Base-by-base conservation (phyloP, 2,888 invertebrate species). In the Tinea trinotella region DNA sequence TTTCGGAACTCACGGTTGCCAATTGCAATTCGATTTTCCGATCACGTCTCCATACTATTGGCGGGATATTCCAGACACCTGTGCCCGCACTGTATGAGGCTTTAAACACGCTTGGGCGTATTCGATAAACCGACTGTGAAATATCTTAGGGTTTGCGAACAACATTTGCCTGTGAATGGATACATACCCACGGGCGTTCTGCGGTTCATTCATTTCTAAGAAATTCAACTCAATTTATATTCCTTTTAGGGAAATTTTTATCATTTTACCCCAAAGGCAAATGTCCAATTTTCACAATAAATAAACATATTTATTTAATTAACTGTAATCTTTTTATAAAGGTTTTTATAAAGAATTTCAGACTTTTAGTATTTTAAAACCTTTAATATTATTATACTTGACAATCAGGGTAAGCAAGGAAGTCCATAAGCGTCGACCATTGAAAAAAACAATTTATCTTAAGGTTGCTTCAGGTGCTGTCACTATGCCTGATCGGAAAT, bases 11-110 rank as follows among this genome's bases (percentile, higher is more conserved):
- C 76, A 75, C 76, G 73, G 74, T 74, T 76, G 74, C 73, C 78
- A 76, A 77, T 77, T 71, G 75, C 73, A 63, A 76, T 78, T 74
- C 68, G 68, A 76, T 71, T 81, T 80, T 76, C 83, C 73, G 80
- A 80, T 82, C 82, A 83, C 82, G 83, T 82, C 80, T 75, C 67
- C 67, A 74, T 80, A 74, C 75, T 82, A 83, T 83, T 81, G 81
- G 80, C 75, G 76, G 78, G 80, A 78, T 83, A 83, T 83, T 77
- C 66, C 70, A 74, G 75, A 78, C 82, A 83, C 82, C 82, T 84
- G 84, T 74, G 82, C 77, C 68, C 76, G 70, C 68, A 76, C 76
- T 81, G 74, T 81, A 81, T 81, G 81, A 79, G 81, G 76, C 76
- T 82, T 81, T 83, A 82, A 81, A 76, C 74, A 75, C 76, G 76